Evolutionary conservation across 2,888 invertebrate species (phyloP), one percentile per base, ranked within the genome.

Genomic region (Leptura quadrifasciata): DNA sequence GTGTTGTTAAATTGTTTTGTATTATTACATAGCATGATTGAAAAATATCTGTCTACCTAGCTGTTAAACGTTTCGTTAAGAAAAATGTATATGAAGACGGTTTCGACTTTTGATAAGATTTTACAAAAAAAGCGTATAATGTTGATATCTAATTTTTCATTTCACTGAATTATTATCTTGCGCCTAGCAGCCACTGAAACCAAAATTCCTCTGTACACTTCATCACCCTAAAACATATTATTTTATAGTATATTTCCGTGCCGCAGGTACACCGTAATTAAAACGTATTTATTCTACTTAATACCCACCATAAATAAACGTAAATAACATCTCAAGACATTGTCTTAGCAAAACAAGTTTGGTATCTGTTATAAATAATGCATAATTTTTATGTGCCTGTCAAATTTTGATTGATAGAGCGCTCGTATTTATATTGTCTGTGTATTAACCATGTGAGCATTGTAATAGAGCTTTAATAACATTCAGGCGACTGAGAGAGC

Each of bases 391-490:
- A 47, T 47, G 17, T 17, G n/a, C 47, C n/a, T n/a, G 47, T 47
- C 47, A 47, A 47, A 47, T n/a, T 47, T 47, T 47, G 47, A 47
- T 47, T 47, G 47, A 47, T 47, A 47, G 47, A 47, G 47, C 47
- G 17, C 47, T 47, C 15, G 12, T 47, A 47, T n/a, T 47, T 47
- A 47, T 47, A 47, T 47, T 47, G 47, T 47, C 47, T 5, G 47
- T n/a, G 15, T 47, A 47, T n/a, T 15, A 47, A 24, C 10, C 58
- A 21, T 24, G 27, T 58, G 58, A 47, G 21, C 18, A 21, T 58
- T n/a, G 21, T n/a, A 58, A 21, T 58, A 15, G n/a, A 27, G 8
- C n/a, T 58, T 58, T 58, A 58, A 58, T 58, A n/a, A 58, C n/a
- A 24, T 21, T 21, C 27, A 58, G 21, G 15, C 58, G 27, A 27